Evolutionary conservation across 2,797 vertebrate species (phyloP), one percentile per base, ranked within the genome.

Genomic region (Vespertilio murinus): DNA sequence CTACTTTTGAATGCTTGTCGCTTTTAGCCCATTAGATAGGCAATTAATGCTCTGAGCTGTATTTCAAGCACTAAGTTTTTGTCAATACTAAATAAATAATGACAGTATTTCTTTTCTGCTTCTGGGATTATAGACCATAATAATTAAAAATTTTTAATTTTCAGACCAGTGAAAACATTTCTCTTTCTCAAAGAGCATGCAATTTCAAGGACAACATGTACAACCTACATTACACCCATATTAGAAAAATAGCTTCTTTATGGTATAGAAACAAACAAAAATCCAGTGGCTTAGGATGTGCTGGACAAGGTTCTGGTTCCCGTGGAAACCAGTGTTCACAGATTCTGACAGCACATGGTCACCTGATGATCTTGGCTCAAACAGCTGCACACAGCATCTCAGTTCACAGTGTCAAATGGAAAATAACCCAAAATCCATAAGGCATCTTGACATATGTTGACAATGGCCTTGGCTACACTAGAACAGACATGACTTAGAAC

Each of bases 81-180:
- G 47, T 96, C 67, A 92, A 83, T 90, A 87, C 88, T 94, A 91
- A 96, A 94, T 94, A 94, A 95, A 95, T 92, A 90, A 93, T 85
- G 56, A 77, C 3, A 59, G 18, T 47, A 90, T 90, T 88, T 95
- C 30, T 30, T 95, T 90, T 91, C 56, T 81, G 28, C 73, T 91
- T 90, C 56, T 73, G 38, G 28, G 40, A 17, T 94, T 93, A 83
- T 59, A 30, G 2, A 84, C 18, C 5, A 92, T 65, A 23, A 83
- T 90, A 35, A 88, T 82, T 82, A 87, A 81, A 49, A 65, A 59
- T 64, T 59, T 96, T 95, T 90, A 93, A 92, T 90, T 94, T 96
- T 93, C 71, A 94, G 35, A 61, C 94, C 22, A 93, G 3, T 73
- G 35, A 90, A 91, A 96, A 85, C 30, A 94, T 86, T 90, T 95